Conservation (phyloP, 1,140 invertebrate genomes). For the Leptonema lineaticorne region DNA sequence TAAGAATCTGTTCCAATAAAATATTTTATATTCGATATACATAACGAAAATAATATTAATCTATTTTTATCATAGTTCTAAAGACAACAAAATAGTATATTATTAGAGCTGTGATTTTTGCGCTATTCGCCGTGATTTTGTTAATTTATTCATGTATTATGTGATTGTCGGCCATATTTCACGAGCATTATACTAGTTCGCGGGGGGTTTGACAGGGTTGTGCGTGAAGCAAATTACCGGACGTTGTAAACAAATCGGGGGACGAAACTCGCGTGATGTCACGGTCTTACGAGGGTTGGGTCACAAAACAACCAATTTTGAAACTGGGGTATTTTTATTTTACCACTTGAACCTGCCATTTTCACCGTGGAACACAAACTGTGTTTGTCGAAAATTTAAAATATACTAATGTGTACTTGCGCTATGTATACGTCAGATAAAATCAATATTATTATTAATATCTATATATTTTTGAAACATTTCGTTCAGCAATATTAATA, state of each 20-base stretch:
- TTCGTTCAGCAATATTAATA: too few species aligned
- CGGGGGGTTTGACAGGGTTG: slow-evolving; percentile 26
- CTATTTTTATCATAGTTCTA: too few species aligned
- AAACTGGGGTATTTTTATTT: background rate
- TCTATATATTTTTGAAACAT: too few species aligned
- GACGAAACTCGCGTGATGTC: slow-evolving; percentile 32
- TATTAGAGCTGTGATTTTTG: too few species aligned
- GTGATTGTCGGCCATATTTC: slow-evolving; percentile 24
- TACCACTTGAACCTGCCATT: slow-evolving; percentile 9
- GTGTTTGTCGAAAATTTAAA: background rate
- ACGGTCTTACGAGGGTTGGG: slow-evolving; percentile 14
- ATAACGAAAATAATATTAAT: too few species aligned
- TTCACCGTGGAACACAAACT: slow-evolving; percentile 6
- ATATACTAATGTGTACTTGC: too few species aligned
- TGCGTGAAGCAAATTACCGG: slow-evolving; percentile 34
- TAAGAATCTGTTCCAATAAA: too few species aligned
- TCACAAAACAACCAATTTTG: background rate
- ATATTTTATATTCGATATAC: too few species aligned
- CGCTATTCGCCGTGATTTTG: too few species aligned
- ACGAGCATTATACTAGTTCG: slow-evolving; percentile 16
- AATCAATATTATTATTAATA: too few species aligned
- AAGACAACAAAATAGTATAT: too few species aligned
- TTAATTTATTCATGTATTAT: background rate
- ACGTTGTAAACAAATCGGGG: slow-evolving; percentile 35
- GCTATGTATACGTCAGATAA: too few species aligned